Evolutionary conservation across 1,140 invertebrate species (phyloP).

Genomic region (Ylistrum balloti): DNA sequence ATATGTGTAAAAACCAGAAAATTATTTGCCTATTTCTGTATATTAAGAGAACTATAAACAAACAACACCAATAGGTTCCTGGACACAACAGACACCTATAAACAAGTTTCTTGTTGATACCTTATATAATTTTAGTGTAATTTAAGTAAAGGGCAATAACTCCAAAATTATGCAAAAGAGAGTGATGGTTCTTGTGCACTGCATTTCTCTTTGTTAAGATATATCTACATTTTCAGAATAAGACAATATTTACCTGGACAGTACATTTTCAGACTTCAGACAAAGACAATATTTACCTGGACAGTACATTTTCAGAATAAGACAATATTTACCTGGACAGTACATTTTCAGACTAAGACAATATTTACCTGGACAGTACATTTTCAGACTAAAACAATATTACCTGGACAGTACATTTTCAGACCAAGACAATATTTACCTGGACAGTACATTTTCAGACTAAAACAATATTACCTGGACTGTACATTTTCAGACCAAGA

Average conservation of each 20-base stretch:
- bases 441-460: background rate
- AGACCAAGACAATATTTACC: conserved; percentile 4
- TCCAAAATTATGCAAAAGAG: too few species aligned
- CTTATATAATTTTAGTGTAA: too few species aligned
- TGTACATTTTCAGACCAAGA: too few species aligned
- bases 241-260: background rate
- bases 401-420: background rate
- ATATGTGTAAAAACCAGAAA: too few species aligned
- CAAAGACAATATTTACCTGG: background rate
- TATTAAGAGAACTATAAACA: too few species aligned
- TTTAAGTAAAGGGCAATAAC: too few species aligned
- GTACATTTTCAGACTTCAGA: background rate
- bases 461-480: background rate
- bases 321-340: background rate
- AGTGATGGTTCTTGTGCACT: too few species aligned
- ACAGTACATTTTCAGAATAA: background rate
- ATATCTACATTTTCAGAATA: background rate
- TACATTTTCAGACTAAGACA: background rate
- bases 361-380: background rate
- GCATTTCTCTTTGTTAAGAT: too few species aligned
- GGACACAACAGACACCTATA: too few species aligned
- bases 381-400: background rate
- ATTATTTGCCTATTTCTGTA: too few species aligned
- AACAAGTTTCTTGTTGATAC: too few species aligned
- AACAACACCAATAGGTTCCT: background rate